phyloP scores from a whole-genome alignment of 30 jellyfish, hydroid and myxozoan genomes.

The Aurelia aurita complex sp. Pacific region DNA sequence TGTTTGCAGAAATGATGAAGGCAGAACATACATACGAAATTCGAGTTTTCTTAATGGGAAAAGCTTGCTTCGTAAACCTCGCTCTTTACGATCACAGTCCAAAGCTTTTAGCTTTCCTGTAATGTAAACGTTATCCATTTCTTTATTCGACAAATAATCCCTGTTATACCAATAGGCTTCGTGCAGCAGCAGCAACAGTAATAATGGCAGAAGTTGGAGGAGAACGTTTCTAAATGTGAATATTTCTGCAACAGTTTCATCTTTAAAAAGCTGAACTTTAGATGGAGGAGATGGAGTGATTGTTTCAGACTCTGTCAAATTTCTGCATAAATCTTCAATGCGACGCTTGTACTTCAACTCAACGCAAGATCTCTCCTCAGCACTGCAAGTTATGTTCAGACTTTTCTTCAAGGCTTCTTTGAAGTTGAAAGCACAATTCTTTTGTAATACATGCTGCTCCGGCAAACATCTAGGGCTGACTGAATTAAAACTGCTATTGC shows the following conservation, averaged over 20 bases:
- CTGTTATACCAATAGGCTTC: constrained; percentile 87
- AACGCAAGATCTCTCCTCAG: constrained; percentile 20
- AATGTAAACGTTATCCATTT: constrained; percentile 85
- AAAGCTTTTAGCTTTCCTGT: constrained; percentile 79
- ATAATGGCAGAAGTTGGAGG: constrained; percentile 73
- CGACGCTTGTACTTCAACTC: constrained; percentile 17
- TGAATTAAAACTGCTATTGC: not conserved
- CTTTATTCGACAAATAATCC: constrained; percentile 75
- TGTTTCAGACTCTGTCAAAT: constrained; percentile 7
- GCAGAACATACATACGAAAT: constrained; percentile 86
- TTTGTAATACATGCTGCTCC: not conserved
- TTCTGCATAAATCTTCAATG: constrained; percentile 40
- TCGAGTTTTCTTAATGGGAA: constrained; percentile 91
- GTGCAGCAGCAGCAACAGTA: constrained; percentile 59
- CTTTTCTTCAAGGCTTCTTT: not conserved
- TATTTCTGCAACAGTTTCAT: not conserved
- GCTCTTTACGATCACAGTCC: constrained; percentile 84
- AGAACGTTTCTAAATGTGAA: constrained; percentile 22
- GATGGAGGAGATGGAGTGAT: not conserved
- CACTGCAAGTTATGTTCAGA: constrained; percentile 2
- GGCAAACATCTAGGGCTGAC: not conserved
- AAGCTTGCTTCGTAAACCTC: constrained; percentile 75
- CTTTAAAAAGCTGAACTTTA: too few species aligned
- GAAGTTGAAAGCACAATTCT: not conserved
- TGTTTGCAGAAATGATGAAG: constrained; percentile 72